phyloP scores from a whole-genome alignment of 2,888 invertebrate genomes.

The Spilarctia lutea region DNA sequence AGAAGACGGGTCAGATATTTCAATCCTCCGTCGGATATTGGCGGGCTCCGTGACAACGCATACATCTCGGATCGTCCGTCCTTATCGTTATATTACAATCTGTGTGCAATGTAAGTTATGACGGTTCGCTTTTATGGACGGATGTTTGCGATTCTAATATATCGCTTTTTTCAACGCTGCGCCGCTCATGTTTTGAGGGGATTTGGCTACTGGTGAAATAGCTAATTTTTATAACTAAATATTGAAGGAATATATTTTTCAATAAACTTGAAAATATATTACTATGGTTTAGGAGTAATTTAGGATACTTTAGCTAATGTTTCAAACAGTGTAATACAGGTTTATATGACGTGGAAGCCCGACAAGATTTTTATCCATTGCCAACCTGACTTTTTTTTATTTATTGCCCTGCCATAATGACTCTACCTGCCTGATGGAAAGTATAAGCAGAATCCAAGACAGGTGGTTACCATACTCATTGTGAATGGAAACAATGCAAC shows the following conservation, averaged over 20 bases:
- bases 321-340: not conserved
- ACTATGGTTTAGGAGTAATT: not conserved
- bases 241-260: not conserved
- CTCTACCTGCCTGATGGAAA: too few relatives aligned
- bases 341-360: not conserved
- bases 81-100: conserved; percentile 83
- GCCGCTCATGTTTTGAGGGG: conserved; percentile 15
- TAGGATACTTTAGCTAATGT: not conserved
- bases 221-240: conserved; percentile 11
- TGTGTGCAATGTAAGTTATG: conserved; percentile 71
- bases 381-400: not conserved
- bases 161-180: conserved; percentile 37
- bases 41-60: conserved; percentile 81
- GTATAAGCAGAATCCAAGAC: too few relatives aligned
- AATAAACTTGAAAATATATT: not conserved
- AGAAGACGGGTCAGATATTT: conserved; percentile 80
- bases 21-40: conserved; percentile 85
- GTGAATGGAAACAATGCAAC: too few relatives aligned
- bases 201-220: conserved; percentile 7
- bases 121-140: conserved; percentile 60
- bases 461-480: too few relatives aligned
- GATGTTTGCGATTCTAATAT: conserved; percentile 58
- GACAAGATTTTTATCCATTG: not conserved
- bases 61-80: conserved; percentile 75
- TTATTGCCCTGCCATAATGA: too few relatives aligned